phyloP scores from a whole-genome alignment of 2,113 vertebrate genomes.

The Phalacrocorax carbo region DNA sequence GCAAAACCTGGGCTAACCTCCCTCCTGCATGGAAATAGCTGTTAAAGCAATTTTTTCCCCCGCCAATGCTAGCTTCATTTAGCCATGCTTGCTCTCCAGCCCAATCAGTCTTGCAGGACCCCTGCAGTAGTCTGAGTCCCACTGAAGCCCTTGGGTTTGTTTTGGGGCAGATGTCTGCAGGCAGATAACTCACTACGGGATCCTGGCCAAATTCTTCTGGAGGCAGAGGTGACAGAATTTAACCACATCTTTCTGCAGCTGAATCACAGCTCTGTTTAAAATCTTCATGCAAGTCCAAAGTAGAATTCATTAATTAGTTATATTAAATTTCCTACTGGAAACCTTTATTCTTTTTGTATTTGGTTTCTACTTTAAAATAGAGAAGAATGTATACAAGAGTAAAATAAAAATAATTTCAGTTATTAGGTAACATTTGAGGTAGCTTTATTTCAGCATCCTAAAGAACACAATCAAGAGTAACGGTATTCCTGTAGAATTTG shows the following conservation, averaged over 20 bases:
- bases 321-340: background rate
- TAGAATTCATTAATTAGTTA: background rate
- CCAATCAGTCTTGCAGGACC: background rate
- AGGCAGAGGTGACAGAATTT: background rate
- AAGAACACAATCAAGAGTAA: background rate
- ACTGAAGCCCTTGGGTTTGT: background rate
- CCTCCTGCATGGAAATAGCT: background rate
- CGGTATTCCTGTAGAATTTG: background rate
- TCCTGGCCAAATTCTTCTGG: background rate
- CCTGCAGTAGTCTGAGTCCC: fast-evolving
- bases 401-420: background rate
- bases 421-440: background rate
- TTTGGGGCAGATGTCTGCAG: background rate
- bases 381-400: background rate
- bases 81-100: background rate
- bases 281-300: background rate
- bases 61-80: background rate
- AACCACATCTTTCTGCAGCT: background rate
- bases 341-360: background rate
- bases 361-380: background rate
- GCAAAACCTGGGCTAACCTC: background rate
- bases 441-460: background rate
- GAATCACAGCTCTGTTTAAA: background rate
- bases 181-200: background rate
- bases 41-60: background rate